Percentiles rank a stretch among this genome's conserved stretches.
Evolutionary conservation across 2,888 invertebrate genomes (phyloP).

Genomic region (Dynastes grantii): DNA sequence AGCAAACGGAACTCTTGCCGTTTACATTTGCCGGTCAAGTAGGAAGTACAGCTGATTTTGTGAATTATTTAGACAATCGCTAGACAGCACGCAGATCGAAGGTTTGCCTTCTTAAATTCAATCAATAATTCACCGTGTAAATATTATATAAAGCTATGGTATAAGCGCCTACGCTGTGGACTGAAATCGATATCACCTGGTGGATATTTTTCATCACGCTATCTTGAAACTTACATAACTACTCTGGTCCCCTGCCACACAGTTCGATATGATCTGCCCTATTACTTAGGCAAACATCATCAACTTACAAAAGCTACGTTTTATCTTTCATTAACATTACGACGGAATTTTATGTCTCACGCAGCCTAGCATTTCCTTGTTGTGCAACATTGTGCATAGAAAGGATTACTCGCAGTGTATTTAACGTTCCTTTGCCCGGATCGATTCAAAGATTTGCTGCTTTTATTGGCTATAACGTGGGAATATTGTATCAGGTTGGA

Average conservation of each 20-base stretch:
- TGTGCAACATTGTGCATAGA: background rate
- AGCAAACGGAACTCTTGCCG: background rate
- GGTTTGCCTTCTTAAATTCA: conserved; percentile 27
- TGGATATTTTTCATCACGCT: conserved; percentile 44
- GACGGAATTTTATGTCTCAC: background rate
- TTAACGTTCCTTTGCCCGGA: too few relatives aligned
- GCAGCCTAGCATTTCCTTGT: background rate
- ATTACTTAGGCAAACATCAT: conserved; percentile 46
- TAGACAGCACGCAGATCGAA: conserved; percentile 36
- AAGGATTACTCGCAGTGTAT: background rate
- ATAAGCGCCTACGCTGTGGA: conserved; percentile 18
- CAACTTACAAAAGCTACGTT: conserved; percentile 24
- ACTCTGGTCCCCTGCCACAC: conserved; percentile 19
- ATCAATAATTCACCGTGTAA: conserved; percentile 42
- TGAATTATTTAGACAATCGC: conserved; percentile 37
- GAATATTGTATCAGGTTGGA: too few relatives aligned
- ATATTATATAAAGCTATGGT: conserved; percentile 39
- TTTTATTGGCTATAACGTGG: too few relatives aligned
- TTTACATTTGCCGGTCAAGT: background rate
- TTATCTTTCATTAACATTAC: conserved; percentile 27
- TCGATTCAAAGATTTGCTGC: too few relatives aligned
- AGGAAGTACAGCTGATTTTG: conserved; percentile 3
- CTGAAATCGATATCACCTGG: conserved; percentile 40
- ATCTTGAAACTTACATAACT: conserved; percentile 35
- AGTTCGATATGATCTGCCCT: conserved; percentile 43